Base-by-base conservation (phyloP, 2,797 vertebrate species). In the Sebastes minor region DNA sequence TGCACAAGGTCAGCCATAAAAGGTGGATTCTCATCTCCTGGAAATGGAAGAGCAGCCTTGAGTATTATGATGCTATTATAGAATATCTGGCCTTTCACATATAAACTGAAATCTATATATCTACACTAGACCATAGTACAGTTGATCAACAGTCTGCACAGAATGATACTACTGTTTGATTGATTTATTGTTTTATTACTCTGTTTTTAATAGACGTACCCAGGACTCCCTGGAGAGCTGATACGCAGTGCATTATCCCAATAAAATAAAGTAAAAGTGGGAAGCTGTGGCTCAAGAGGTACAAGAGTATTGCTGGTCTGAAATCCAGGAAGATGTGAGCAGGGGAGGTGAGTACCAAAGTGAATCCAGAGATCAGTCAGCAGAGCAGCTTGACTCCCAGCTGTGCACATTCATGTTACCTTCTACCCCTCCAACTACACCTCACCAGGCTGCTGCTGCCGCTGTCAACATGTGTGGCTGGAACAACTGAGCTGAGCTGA, bases 401-500 rank as follows among this genome's bases (percentile, higher is more conserved):
- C 59, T 62, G 66, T 49, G 53, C 27, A 59, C 42, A 68, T 66
- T 53, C 61, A 71, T 22, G 23, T 63, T 57, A 64, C 23, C 62
- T 27, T 81, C n/a, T 25, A 57, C 33, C 57, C 25, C 30, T 68
- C 27, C 25, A 71, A 69, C 80, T 23, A 5, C 13, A 27, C 28
- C 63, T 62, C 57, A 1, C n/a, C 42, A 6, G 14, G 59, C 78
- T 3, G 28, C 61, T 4, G 61, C 66, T 1, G 8, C 28, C 64
- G 27, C 22, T 2, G 70, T 62, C 33, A 46, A 5, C 3, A 7
- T 22, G 53, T 63, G n/a, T 33, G 49, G 18, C 46, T 27, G 6
- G 30, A 56, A 64, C 69, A 60, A 78, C 69, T 69, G 53, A 78
- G 67, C 66, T 23, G 53, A 55, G 30, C 42, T 57, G 71, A 77